Evolutionary conservation across 64 coral and sea anemone species (phyloP), one percentile per base, ranked within the genome.

Genomic region (Montipora efflorescens): DNA sequence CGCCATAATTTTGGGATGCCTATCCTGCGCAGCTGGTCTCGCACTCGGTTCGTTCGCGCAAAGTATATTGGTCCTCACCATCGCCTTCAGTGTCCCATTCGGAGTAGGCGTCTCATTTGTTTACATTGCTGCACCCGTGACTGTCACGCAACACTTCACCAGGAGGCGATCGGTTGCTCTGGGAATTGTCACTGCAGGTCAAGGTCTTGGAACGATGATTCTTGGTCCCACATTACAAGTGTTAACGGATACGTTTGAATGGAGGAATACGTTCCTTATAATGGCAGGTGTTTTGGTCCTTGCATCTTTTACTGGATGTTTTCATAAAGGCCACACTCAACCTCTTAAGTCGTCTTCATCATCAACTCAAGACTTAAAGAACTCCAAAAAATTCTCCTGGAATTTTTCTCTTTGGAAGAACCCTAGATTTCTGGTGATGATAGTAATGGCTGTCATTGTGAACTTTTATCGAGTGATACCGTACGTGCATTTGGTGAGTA

Each of bases 401-500:
- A 67, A 86, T 86, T 23, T 86, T 19, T 69, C 82, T 50, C 18
- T 72, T 21, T 86, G 82, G 44, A 86, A 72, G 82, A 71, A 9
- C n/a, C 62, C 44, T 3, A 72, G 7, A 72, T 86, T 86, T 86
- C 18, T 71, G 2, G 66, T 86, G 1, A 5, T 71, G 16, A 20
- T 86, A 18, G 64, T 22, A 4, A 71, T 86, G 82, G 8, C 18
- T 50, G 45, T 4, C 18, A 2, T 70, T 22, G 18, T 1, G 9
- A 86, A 48, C 66, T 86, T 86, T 50, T n/a, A 4, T 49, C 82
- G 82, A 9, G 71, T 86, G 7, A 19, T 71, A 20, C 82, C 82
- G 11, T 86, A 86, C 4, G 82, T 86, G 12, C 82, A 86, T 50
- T n/a, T 86, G 82, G 82, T 86, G 82, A 86, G 82, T 71, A 7